These are phyloP conservation scores for Saccostrea glomerata DNA, from an alignment of 1,140 invertebrate genomes.

Conservation along the genomic window DNA sequence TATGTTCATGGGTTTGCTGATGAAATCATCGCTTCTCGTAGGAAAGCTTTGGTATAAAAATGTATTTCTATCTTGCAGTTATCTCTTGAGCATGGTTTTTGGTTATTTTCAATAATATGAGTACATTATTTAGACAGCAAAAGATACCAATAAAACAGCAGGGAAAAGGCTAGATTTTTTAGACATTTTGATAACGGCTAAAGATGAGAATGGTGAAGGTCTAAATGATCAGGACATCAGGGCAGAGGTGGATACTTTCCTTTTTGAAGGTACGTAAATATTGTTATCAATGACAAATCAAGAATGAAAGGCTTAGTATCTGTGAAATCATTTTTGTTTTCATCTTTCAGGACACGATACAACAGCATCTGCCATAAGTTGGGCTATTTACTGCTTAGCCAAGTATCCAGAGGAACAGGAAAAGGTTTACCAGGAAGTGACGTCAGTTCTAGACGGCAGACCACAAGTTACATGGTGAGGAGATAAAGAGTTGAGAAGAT, in stretches of 20 bases:
- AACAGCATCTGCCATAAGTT: conserved; percentile 81
- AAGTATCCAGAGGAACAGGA: conserved; percentile 87
- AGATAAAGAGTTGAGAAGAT: neutral
- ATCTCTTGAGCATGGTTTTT: neutral
- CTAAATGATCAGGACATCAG: neutral
- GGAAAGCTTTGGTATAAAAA: neutral
- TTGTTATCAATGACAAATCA: no score
- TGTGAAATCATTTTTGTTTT: neutral
- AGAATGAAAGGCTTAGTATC: neutral
- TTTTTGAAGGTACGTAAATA: conserved; percentile 10
- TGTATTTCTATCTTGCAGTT: neutral
- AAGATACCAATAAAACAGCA: neutral
- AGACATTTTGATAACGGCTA: neutral
- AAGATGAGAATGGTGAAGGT: neutral
- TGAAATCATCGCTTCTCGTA: neutral
- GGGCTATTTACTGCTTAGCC: conserved; percentile 89
- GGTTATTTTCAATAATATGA: neutral
- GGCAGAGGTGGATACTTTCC: conserved; percentile 11
- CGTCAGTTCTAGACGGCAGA: conserved; percentile 83
- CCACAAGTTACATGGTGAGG: conserved; percentile 66
- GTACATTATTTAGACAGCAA: neutral
- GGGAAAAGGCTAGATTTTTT: neutral
- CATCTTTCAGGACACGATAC: conserved; percentile 61
- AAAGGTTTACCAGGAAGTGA: conserved; percentile 89
- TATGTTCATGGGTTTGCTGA: conserved; percentile 37